Percentiles rank a stretch among this genome's conserved stretches.
Evolutionary conservation across 2,113 vertebrate genomes (phyloP).

Genomic region (Pomatostomus ruficeps): DNA sequence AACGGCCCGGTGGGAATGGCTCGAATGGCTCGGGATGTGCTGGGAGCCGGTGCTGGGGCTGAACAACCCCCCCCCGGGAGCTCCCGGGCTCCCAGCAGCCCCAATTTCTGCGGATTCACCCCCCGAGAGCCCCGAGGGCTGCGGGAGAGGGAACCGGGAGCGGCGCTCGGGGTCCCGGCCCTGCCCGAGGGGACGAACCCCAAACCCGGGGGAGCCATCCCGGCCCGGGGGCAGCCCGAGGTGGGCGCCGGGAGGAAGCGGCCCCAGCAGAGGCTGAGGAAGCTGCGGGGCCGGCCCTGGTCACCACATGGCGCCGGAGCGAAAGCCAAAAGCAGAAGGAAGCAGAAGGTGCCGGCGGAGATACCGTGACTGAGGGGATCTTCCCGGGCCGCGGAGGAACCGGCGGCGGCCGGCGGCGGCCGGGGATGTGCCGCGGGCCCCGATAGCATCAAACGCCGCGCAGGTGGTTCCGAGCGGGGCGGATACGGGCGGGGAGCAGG

Average conservation of each 20-base stretch:
- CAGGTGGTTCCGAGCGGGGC: neutral
- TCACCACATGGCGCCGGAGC: constrained; percentile 19
- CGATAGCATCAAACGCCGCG: neutral
- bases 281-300: constrained; percentile 39
- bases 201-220: too few species aligned
- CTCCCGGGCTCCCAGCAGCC: fast-evolving
- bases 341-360: constrained; percentile 49
- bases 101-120: neutral
- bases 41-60: fast-evolving
- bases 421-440: neutral
- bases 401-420: neutral
- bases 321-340: constrained; percentile 59
- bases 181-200: too few species aligned
- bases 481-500: neutral
- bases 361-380: constrained; percentile 49
- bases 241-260: neutral
- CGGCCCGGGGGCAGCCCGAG: neutral
- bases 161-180: neutral
- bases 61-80: fast-evolving
- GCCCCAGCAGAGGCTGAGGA: constrained; percentile 5
- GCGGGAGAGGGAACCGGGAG: neutral
- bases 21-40: fast-evolving
- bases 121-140: fast-evolving
- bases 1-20: fast-evolving
- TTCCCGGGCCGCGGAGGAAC: constrained; percentile 23